Conservation (phyloP, 2,797 vertebrate species). For the Delichon dasypus region DNA sequence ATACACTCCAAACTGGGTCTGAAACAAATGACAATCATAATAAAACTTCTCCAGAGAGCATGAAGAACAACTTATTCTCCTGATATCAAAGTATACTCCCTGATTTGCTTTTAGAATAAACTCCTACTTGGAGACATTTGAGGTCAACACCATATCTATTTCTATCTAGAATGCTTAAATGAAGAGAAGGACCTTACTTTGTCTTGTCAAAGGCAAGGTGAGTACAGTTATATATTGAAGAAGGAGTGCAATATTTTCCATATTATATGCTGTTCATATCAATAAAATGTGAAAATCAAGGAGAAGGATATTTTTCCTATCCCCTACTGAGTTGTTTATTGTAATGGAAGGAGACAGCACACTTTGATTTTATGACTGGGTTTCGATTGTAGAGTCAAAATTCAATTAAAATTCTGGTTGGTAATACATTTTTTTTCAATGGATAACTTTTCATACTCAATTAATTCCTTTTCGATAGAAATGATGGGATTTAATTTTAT, state of each 20-base stretch:
- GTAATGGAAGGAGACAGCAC: neutral
- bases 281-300: neutral
- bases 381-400: neutral
- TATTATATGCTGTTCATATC: neutral
- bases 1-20: neutral
- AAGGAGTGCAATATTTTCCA: neutral
- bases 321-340: neutral
- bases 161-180: neutral
- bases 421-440: neutral
- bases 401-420: neutral
- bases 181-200: neutral
- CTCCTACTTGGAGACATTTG: neutral
- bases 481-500: neutral
- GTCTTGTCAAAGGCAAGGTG: neutral
- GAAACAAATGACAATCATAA: neutral
- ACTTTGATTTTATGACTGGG: neutral
- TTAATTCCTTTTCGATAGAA: neutral
- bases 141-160: neutral
- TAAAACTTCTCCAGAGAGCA: neutral
- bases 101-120: neutral
- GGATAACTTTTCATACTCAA: rapidly evolving
- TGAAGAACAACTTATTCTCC: neutral
- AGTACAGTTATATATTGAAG: neutral
- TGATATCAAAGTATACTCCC: neutral
- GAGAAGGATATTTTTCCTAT: neutral